Base-by-base conservation (phyloP, 2,797 vertebrate genomes). In the Chelidonichthys spinosus region DNA sequence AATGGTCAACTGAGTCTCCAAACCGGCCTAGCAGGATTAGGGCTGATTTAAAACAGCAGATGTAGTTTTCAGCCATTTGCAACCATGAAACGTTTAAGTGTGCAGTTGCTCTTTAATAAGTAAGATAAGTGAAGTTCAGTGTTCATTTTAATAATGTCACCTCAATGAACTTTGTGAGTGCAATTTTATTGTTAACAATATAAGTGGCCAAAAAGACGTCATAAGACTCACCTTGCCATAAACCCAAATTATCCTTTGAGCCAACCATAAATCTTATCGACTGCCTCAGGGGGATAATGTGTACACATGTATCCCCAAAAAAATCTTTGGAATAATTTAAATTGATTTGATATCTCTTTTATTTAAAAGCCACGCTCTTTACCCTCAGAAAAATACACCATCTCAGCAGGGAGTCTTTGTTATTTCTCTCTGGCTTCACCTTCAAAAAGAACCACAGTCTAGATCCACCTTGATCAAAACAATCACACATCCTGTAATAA, bases 331-430 rank as follows among this genome's bases (percentile, higher is more conserved):
- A 44, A 49, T 65, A 43, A 78, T 66, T 78, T 25, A 55, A 79
- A 68, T 47, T 43, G 62, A 84, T 79, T 83, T 80, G 66, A 79
- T 81, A 17, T 65, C 25, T 52, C 18, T 78, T 85, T 79, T 55
- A 74, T 87, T 80, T 72, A 76, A 85, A 82, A 85, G 59, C 60
- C 62, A 17, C 69, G 62, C 69, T 87, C 64, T 84, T 79, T 74
- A 72, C 70, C 62, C 78, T 76, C 43, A 62, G 75, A 74, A 75
- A 81, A 84, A 76, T 53, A 18, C 66, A 33, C 46, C 52, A 55
- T 71, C 84, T 73, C 89, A 79, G 77, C 79, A 66, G 84, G 86
- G 78, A 0, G 71, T 63, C 81, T 87, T 75, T 87, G 73, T 81
- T 78, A 46, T 74, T 61, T 42, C 63, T 84, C 56, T 75, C 64